Conservation (phyloP, 2,113 vertebrate genomes). For the Enhydra lutris region DNA sequence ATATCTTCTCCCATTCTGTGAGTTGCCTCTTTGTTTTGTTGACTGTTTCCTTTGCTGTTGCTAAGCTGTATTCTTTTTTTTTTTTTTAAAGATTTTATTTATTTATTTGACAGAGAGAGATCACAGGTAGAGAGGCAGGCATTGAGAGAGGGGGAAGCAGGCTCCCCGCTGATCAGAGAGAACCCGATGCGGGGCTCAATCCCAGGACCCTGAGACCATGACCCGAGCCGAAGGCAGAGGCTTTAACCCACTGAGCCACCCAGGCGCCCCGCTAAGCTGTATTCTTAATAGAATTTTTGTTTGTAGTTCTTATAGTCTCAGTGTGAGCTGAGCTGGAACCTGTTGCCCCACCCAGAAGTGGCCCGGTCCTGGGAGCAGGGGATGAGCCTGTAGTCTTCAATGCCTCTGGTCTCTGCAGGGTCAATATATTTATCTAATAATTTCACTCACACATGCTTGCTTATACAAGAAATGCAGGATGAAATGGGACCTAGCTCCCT, state of each 20-base stretch:
- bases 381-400: not conserved
- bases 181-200: too few species aligned
- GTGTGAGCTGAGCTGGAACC: constrained; percentile 68
- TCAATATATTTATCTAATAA: not conserved
- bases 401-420: not conserved
- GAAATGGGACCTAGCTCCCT: not conserved
- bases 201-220: too few species aligned
- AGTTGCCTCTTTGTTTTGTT: too few species aligned
- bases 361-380: constrained; percentile 37
- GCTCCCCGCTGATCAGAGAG: too few species aligned
- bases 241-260: too few species aligned
- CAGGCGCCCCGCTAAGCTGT: not conserved
- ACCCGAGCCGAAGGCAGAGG: too few species aligned
- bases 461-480: not conserved
- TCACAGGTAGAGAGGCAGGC: too few species aligned
- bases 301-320: constrained; percentile 79
- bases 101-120: too few species aligned
- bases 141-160: too few species aligned
- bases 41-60: too few species aligned
- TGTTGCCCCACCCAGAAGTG: constrained; percentile 50
- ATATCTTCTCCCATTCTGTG: too few species aligned
- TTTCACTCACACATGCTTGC: not conserved
- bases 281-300: constrained; percentile 81
- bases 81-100: too few species aligned
- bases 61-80: constrained; percentile 51